These are phyloP conservation scores for Phallusia fumigata DNA, from an alignment of 23 tunicate genomes.

Conservation along the genomic window DNA sequence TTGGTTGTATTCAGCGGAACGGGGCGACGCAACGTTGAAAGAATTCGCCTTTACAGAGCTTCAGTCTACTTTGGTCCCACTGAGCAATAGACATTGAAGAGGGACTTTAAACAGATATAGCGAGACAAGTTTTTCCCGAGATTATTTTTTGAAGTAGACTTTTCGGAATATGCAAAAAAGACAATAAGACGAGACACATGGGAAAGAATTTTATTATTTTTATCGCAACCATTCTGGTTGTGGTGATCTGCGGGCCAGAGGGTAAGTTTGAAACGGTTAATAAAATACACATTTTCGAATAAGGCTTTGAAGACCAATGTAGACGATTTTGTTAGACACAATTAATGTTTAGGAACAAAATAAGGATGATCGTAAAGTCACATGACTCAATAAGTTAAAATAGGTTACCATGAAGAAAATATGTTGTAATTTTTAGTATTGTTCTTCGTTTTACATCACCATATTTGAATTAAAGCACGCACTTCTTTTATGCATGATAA, in stretches of 20 bases:
- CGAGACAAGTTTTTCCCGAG: neutral
- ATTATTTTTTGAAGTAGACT: neutral
- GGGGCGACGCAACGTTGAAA: neutral
- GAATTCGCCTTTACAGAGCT: neutral
- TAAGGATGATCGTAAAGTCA: no score
- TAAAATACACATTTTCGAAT: no score
- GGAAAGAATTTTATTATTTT: neutral
- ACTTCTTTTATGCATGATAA: no score
- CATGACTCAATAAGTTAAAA: no score
- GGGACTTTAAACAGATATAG: neutral
- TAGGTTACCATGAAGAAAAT: no score
- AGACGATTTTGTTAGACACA: no score
- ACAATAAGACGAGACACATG: neutral
- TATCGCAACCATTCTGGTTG: neutral
- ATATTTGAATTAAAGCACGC: no score
- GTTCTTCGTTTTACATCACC: no score
- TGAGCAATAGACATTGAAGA: neutral
- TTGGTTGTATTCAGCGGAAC: neutral
- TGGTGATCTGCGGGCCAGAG: neutral
- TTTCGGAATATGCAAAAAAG: neutral
- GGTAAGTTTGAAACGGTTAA: neutral
- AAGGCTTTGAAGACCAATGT: no score
- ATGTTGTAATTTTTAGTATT: no score
- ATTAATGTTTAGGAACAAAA: no score
- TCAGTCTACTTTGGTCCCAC: slow-evolving; percentile 2